A percentile compares a stretch with the other conserved stretches of the same genome.
Conservation (phyloP, 2,113 vertebrate genomes). For the Caretta caretta region DNA sequence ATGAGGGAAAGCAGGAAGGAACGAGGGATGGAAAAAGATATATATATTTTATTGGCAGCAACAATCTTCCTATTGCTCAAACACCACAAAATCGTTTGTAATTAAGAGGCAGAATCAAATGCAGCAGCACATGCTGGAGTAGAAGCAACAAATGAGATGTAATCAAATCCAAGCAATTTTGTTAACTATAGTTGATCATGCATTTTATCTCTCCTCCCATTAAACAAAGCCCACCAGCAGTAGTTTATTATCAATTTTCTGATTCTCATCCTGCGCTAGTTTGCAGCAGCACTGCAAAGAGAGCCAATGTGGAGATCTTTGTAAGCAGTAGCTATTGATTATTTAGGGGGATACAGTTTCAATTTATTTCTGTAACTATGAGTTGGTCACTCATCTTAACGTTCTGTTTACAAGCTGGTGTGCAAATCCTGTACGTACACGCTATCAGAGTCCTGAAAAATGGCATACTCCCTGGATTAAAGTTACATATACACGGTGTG, state of each 20-base stretch:
- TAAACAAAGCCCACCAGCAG: background rate
- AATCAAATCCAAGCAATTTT: background rate
- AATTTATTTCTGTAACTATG: background rate
- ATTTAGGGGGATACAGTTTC: background rate
- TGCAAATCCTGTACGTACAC: no score
- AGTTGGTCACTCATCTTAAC: background rate
- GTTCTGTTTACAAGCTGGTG: background rate
- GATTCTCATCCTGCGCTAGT: background rate
- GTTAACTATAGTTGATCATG: background rate
- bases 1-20: background rate
- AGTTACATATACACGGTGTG: background rate
- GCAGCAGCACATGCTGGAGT: background rate
- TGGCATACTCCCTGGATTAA: background rate
- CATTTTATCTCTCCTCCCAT: background rate
- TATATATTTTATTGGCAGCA: background rate
- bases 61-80: background rate
- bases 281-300: background rate
- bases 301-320: background rate
- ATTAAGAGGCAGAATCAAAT: background rate
- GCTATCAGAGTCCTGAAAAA: background rate
- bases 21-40: background rate
- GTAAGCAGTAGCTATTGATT: background rate
- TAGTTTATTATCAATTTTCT: background rate
- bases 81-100: background rate
- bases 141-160: background rate